Evolutionary conservation across 2,797 vertebrate species (phyloP).

Genomic region (Melanotaenia trifasciata): DNA sequence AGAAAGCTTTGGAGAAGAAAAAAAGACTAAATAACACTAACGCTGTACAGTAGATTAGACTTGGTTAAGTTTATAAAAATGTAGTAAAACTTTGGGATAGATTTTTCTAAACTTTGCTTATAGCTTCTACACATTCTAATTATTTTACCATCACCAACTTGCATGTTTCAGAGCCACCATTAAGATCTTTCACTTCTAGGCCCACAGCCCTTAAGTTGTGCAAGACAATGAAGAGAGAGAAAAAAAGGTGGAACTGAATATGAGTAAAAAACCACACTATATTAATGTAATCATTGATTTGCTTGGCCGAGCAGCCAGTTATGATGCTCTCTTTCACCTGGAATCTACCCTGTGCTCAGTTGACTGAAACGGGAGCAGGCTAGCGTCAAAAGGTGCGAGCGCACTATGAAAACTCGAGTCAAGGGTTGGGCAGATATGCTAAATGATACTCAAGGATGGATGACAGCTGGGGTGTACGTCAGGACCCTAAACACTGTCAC

Average conservation of each 20-base stretch:
- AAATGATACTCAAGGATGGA: background rate
- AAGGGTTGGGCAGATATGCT: background rate
- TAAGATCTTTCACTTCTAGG: background rate
- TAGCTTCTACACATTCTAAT: background rate
- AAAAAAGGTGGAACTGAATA: background rate
- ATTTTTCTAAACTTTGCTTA: background rate
- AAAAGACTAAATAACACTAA: too few relatives aligned
- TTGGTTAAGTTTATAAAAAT: too few relatives aligned
- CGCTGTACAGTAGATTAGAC: too few relatives aligned
- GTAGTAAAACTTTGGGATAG: background rate
- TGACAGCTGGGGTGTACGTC: conserved; percentile 21
- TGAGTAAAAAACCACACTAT: conserved; percentile 2
- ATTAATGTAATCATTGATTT: conserved; percentile 37
- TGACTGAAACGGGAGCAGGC: conserved; percentile 25
- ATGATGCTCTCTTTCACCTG: conserved; percentile 21
- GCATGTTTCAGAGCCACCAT: background rate
- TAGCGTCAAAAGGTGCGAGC: conserved; percentile 25
- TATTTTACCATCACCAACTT: background rate
- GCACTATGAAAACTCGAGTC: conserved; percentile 1
- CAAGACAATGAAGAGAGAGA: background rate
- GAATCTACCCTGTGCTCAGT: conserved; percentile 12
- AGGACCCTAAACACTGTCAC: conserved; percentile 13
- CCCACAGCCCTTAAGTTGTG: background rate
- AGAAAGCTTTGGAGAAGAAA: too few relatives aligned
- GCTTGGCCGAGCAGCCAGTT: conserved; percentile 18